A percentile compares a stretch with the other conserved stretches of the same genome.
Evolutionary conservation across 2,888 invertebrate genomes (phyloP).

Genomic region (Trachelus tabidus): DNA sequence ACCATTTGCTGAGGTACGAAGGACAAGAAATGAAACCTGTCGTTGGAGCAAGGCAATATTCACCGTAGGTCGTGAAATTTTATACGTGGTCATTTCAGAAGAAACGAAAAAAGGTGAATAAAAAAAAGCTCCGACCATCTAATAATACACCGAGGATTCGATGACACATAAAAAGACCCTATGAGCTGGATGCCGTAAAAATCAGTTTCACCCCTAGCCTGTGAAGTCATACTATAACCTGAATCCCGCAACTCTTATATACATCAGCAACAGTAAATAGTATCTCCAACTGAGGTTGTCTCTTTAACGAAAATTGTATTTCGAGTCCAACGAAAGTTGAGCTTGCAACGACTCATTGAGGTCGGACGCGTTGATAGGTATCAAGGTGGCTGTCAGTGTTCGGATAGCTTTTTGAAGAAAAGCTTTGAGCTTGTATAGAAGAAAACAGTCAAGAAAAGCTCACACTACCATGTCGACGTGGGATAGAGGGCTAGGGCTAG

Average conservation of each 20-base stretch:
- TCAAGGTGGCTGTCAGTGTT: neutral
- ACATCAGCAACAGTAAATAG: neutral
- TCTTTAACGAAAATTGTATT: neutral
- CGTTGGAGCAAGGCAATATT: too few relatives aligned
- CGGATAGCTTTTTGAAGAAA: neutral
- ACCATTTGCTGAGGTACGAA: neutral
- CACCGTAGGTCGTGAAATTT: constrained; percentile 8
- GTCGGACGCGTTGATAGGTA: neutral
- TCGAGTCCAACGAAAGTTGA: neutral
- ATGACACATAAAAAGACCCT: constrained; percentile 1
- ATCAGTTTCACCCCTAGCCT: neutral
- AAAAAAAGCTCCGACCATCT: neutral
- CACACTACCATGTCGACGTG: neutral
- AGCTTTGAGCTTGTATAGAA: neutral
- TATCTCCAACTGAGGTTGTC: neutral
- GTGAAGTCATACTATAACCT: neutral
- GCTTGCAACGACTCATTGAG: neutral
- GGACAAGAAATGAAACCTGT: neutral
- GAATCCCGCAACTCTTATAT: neutral
- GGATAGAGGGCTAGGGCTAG: neutral
- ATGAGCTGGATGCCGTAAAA: neutral
- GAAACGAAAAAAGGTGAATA: neutral
- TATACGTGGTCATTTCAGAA: neutral
- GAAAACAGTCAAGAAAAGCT: neutral
- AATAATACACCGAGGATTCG: neutral